Percentiles rank a stretch among this genome's conserved stretches.
Evolutionary conservation across 2,113 vertebrate genomes (phyloP).

Genomic region (Aptenodytes forsteri): DNA sequence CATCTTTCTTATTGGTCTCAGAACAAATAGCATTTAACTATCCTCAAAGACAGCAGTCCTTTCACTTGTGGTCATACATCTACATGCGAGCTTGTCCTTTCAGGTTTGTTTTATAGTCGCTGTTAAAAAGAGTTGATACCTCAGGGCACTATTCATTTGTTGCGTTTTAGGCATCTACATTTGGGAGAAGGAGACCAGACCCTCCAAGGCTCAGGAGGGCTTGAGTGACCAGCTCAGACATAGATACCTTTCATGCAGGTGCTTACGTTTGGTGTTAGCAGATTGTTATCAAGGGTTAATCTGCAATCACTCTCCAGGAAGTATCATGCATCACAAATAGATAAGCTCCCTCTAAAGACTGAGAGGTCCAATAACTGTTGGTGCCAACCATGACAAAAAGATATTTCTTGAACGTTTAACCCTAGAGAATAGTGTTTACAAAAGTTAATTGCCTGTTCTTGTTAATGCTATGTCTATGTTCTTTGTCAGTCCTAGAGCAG

Average conservation of each 20-base stretch:
- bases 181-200: neutral
- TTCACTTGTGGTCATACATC: neutral
- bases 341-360: neutral
- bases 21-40: neutral
- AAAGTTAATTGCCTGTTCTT: neutral
- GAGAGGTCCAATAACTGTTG: neutral
- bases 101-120: neutral
- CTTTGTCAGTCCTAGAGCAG: neutral
- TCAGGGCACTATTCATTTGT: neutral
- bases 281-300: neutral
- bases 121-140: neutral
- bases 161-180: neutral
- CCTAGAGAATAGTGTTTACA: neutral
- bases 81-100: rapidly evolving
- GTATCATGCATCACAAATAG: neutral
- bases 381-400: neutral
- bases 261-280: neutral
- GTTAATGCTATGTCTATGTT: neutral
- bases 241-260: neutral
- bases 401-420: neutral
- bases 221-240: neutral
- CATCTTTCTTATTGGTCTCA: neutral
- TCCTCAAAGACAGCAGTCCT: neutral
- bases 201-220: neutral
- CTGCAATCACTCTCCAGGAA: neutral